Evolutionary conservation across 2,888 invertebrate genomes (phyloP).

Genomic region (Tinea pellionella): DNA sequence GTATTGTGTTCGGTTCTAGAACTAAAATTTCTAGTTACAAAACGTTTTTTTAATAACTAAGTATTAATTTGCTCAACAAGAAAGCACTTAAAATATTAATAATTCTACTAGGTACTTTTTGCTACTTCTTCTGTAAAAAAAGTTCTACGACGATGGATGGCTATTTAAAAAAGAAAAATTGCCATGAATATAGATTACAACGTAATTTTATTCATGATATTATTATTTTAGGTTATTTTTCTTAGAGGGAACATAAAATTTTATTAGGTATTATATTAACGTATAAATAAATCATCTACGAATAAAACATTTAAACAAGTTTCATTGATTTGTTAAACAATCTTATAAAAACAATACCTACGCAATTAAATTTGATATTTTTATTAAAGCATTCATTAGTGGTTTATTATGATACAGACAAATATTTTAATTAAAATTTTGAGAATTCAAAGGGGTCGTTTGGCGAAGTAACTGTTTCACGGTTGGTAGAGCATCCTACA

Average conservation of each 20-base stretch:
- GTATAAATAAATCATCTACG: too few relatives aligned
- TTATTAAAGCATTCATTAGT: too few relatives aligned
- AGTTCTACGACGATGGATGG: neutral
- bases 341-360: too few relatives aligned
- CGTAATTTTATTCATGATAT: neutral
- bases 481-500: conserved; percentile 28
- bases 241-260: neutral
- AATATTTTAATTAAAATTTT: conserved; percentile 52
- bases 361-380: too few relatives aligned
- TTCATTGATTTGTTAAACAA: too few relatives aligned
- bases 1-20: too few relatives aligned
- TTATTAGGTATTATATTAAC: too few relatives aligned
- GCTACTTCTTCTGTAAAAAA: neutral
- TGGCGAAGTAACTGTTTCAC: conserved; percentile 43
- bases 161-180: neutral
- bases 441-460: conserved; percentile 45
- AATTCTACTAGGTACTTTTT: neutral
- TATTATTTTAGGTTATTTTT: neutral
- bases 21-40: too few relatives aligned
- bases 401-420: conserved; percentile 22
- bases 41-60: neutral
- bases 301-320: too few relatives aligned
- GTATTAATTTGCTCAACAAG: neutral
- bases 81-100: neutral
- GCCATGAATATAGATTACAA: conserved; percentile 1